A percentile compares a stretch with the other conserved stretches of the same genome.
Conservation (phyloP, 92 coral and sea anemone species). For the Porites cylindrica region DNA sequence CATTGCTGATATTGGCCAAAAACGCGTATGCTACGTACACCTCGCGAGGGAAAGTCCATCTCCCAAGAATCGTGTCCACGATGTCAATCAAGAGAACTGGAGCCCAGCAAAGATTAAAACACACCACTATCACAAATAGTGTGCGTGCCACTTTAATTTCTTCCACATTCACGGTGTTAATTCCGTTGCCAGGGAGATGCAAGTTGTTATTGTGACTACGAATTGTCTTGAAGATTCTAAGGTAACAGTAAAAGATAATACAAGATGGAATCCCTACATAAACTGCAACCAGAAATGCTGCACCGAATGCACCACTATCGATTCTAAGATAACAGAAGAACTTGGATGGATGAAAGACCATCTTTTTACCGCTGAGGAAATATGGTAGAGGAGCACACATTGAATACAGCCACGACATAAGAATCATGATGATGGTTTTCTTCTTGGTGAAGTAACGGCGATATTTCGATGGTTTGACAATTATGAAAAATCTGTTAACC, state of each 20-base stretch:
- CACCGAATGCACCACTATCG: too few relatives aligned
- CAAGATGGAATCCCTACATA: constrained; percentile 55
- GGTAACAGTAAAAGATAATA: constrained; percentile 49
- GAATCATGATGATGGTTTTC: constrained; percentile 22
- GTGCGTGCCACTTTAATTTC: too few relatives aligned
- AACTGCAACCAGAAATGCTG: constrained; percentile 14
- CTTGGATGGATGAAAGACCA: constrained; percentile 70
- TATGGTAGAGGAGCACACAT: constrained; percentile 56
- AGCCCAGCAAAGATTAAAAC: too few relatives aligned
- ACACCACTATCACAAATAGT: too few relatives aligned
- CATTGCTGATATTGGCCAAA: too few relatives aligned
- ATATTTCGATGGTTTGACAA: too few relatives aligned
- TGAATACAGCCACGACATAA: constrained; percentile 47
- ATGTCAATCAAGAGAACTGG: too few relatives aligned
- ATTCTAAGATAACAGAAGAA: constrained; percentile 36
- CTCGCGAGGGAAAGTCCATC: too few relatives aligned
- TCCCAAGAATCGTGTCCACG: too few relatives aligned
- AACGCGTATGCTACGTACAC: too few relatives aligned
- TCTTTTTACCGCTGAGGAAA: constrained; percentile 51
- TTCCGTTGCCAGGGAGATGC: not conserved
- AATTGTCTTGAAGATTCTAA: constrained; percentile 62
- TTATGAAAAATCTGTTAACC: too few relatives aligned
- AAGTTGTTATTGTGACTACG: constrained; percentile 41
- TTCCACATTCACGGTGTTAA: not conserved
- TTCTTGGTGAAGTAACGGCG: constrained; percentile 43